These are phyloP conservation scores for Aphyosemion australe DNA, from an alignment of 2,113 vertebrate species.

Conservation along the genomic window DNA sequence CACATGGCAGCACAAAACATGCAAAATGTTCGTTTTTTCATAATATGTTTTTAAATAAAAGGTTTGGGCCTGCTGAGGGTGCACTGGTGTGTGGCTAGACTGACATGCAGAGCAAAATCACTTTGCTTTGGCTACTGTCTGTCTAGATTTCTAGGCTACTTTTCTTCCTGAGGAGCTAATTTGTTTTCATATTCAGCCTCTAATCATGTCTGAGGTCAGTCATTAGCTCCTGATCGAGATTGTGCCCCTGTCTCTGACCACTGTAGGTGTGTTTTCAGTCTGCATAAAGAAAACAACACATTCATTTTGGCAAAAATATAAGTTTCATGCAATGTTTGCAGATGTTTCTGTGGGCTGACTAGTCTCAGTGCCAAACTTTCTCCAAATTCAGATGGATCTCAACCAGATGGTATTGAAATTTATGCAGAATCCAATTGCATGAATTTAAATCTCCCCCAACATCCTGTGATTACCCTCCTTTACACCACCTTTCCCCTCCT, in stretches of 20 bases:
- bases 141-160: too few species aligned
- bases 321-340: conserved; percentile 15
- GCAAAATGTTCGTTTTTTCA: too few species aligned
- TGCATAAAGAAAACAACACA: conserved; percentile 35
- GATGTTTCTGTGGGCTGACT: conserved; percentile 3
- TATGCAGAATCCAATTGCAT: neutral
- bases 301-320: conserved; percentile 37
- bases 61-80: too few species aligned
- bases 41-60: too few species aligned
- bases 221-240: conserved; percentile 21
- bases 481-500: too few species aligned
- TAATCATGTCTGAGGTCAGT: neutral
- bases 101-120: too few species aligned
- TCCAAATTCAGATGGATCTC: conserved; percentile 11
- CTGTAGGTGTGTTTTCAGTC: neutral
- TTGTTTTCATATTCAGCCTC: too few species aligned
- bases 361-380: conserved; percentile 19
- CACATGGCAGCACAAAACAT: too few species aligned
- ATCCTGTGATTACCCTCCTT: neutral
- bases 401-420: conserved; percentile 2
- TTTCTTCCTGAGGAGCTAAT: too few species aligned
- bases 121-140: too few species aligned
- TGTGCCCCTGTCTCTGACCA: conserved; percentile 3
- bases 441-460: neutral
- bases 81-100: too few species aligned